A percentile compares a stretch with the other conserved stretches of the same genome.
phyloP scores from a whole-genome alignment of 1,140 invertebrate species.

The Orchestia grillus region DNA sequence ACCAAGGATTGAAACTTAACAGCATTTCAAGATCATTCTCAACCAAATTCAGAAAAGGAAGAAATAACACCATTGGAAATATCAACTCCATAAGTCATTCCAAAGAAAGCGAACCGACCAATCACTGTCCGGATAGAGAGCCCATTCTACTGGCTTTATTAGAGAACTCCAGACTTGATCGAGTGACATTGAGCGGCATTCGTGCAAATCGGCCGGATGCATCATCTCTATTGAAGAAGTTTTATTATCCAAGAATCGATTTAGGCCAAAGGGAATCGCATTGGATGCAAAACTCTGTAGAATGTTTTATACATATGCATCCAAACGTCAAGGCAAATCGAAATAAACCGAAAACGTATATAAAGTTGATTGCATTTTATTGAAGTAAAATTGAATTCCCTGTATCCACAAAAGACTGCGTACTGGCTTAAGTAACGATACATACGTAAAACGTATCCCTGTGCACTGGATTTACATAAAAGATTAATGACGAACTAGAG shows the following conservation, averaged over 20 bases:
- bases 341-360: neutral
- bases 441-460: no score
- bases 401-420: no score
- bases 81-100: neutral
- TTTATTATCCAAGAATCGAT: neutral
- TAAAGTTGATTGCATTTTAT: no score
- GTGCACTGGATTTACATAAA: no score
- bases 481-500: no score
- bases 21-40: neutral
- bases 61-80: neutral
- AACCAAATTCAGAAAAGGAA: neutral
- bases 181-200: neutral
- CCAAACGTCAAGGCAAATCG: neutral
- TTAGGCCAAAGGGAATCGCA: neutral
- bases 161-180: conserved; percentile 7
- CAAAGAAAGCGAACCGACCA: neutral
- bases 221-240: neutral
- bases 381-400: no score
- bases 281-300: neutral
- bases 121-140: neutral
- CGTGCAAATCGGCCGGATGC: neutral
- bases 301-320: neutral
- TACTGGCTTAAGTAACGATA: no score
- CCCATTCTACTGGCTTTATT: neutral
- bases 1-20: neutral